Evolutionary conservation across 2,113 vertebrate genomes (phyloP).

Genomic region (Thunnus maccoyii): DNA sequence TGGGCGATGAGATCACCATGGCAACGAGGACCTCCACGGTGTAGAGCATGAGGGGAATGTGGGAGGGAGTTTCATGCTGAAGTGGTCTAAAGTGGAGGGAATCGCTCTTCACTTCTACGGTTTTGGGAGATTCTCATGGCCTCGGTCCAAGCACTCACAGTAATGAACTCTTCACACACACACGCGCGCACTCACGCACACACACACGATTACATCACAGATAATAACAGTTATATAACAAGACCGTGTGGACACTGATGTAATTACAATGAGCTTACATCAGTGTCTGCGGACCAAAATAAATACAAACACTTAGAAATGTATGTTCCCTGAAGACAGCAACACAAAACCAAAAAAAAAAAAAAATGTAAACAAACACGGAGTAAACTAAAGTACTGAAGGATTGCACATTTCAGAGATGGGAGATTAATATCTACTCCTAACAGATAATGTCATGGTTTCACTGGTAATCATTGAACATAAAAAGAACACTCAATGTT

Average conservation of each 20-base stretch:
- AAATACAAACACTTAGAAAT: slow-evolving; percentile 67
- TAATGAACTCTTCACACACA: slow-evolving; percentile 51
- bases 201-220: slow-evolving; percentile 61
- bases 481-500: background rate
- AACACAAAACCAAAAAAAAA: slow-evolving; percentile 8
- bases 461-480: slow-evolving; percentile 4
- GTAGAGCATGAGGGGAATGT: slow-evolving; percentile 55
- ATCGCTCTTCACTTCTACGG: slow-evolving; percentile 48
- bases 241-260: slow-evolving; percentile 29
- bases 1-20: slow-evolving; percentile 75
- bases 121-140: slow-evolving; percentile 62
- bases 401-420: slow-evolving; percentile 52
- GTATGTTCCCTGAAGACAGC: slow-evolving; percentile 50
- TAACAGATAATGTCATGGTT: background rate
- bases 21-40: slow-evolving; percentile 70
- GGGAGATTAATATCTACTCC: slow-evolving; percentile 11
- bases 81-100: slow-evolving; percentile 62
- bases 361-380: slow-evolving; percentile 45
- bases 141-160: slow-evolving; percentile 36
- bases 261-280: slow-evolving; percentile 45
- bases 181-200: background rate
- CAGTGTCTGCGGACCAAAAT: slow-evolving; percentile 55
- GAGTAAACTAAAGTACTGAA: slow-evolving; percentile 16
- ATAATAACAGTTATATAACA: slow-evolving; percentile 67
- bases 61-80: slow-evolving; percentile 58